Percentiles rank a stretch among this genome's conserved stretches.
Evolutionary conservation across 2,113 vertebrate species (phyloP).

Genomic region (Hucho hucho): DNA sequence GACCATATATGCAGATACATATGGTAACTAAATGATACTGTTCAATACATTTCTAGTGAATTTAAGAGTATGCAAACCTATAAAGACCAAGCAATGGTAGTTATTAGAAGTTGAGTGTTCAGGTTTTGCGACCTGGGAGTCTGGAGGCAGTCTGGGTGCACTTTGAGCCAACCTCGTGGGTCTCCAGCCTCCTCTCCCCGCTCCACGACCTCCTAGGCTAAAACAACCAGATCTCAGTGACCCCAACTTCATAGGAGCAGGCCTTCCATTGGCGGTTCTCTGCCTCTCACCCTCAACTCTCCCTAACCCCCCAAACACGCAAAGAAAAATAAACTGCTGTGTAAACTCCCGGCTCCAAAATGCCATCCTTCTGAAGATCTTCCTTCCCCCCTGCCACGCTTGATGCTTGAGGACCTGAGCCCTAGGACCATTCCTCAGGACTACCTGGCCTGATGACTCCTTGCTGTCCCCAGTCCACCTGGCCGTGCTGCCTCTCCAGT

Average conservation of each 20-base stretch:
- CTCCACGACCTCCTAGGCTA: not conserved
- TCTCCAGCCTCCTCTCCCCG: not conserved
- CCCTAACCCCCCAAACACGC: not conserved
- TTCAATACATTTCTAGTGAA: no score
- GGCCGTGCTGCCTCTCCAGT: no score
- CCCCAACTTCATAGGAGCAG: conserved; percentile 19
- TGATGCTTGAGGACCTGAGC: not conserved
- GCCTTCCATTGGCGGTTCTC: conserved; percentile 19
- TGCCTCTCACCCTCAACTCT: not conserved
- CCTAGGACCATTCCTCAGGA: no score
- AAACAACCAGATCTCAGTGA: conserved; percentile 3
- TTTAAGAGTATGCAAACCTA: no score
- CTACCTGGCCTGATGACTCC: no score
- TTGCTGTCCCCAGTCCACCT: no score
- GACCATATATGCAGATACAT: no score
- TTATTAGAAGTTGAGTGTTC: not conserved
- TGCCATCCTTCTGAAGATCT: no score
- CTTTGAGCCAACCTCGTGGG: not conserved
- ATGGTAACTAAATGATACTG: no score
- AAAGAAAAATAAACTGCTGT: conserved; percentile 4
- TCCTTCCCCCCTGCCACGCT: not conserved
- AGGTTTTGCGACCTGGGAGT: not conserved
- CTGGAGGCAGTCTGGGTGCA: not conserved
- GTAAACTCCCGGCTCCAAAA: not conserved
- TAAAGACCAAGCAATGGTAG: not conserved